Evolutionary conservation across 2,888 invertebrate species (phyloP), one percentile per base, ranked within the genome.

Genomic region (Chrysomela aeneicollis): DNA sequence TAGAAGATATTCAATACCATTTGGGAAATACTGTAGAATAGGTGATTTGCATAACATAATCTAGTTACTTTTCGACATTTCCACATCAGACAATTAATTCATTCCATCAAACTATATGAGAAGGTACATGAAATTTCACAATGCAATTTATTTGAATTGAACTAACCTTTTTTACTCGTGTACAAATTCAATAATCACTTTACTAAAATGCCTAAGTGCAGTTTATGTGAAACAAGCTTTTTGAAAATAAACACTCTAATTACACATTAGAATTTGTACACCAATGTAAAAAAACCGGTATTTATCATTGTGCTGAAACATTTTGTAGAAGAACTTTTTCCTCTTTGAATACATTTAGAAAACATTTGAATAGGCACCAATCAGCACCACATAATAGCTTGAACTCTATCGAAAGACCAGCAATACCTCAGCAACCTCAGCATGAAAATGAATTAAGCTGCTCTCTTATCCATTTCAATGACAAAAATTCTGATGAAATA

Each of bases 1-100:
- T 58, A 3, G 50, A 50, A 42, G 62, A 62, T 21, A 50, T 62
- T 37, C 42, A 52, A 21, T 62, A 49, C 35, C 58, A 62, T 47
- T 35, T 35, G 35, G 35, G 9, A 35, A 55, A 55, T 15, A 12
- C 18, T 35, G 35, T 12, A 30, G 35, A 55, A 55, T 35, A 17
- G 37, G 35, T 35, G 9, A 26, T 26, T 26, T 26, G 26, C 26
- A 5, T 6, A 35, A 10, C 12, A 35, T 35, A 35, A n/a, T n/a
- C n/a, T 35, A 35, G 5, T 12, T 12, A 35, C 12, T 12, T 9
- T 10, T 12, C 10, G 9, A 35, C 35, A 35, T 35, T 35, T 35
- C 12, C 8, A 35, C 35, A 35, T 35, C 35, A 35, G 35, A 9
- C 35, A 35, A 10, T 35, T 35, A 2, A 35, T 12, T 35, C 35